Evolutionary conservation across 2,888 invertebrate species (phyloP).

Genomic region (Polymixis lichenea): DNA sequence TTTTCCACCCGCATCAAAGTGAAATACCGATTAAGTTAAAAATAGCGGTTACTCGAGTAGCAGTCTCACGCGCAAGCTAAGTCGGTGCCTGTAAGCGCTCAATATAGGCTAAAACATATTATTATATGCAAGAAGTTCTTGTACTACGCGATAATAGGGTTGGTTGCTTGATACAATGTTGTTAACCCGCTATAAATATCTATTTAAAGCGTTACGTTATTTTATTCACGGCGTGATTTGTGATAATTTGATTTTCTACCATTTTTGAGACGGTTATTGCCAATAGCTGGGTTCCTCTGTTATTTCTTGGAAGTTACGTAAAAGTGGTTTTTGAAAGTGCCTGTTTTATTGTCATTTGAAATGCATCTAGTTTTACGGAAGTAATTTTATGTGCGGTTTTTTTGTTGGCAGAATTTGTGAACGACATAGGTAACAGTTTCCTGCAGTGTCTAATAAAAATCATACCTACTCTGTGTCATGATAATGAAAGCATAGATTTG

Average conservation of each 20-base stretch:
- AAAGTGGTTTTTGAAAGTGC: slow-evolving; percentile 38
- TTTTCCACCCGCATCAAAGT: slow-evolving; percentile 34
- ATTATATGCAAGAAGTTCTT: slow-evolving; percentile 91
- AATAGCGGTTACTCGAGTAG: slow-evolving; percentile 64
- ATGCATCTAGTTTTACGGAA: slow-evolving; percentile 26
- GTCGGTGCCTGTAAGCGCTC: slow-evolving; percentile 83
- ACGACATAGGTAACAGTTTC: not conserved
- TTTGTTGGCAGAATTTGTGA: not conserved
- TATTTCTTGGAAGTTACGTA: slow-evolving; percentile 23
- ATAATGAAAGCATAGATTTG: not conserved
- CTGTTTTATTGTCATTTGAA: slow-evolving; percentile 34
- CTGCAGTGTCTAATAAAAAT: not conserved
- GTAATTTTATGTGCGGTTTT: slow-evolving; percentile 9
- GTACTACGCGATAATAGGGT: slow-evolving; percentile 89
- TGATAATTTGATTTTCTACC: slow-evolving; percentile 36
- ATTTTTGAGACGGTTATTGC: slow-evolving; percentile 36
- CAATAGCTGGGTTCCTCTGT: not conserved
- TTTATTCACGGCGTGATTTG: slow-evolving; percentile 33
- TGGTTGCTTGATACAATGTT: slow-evolving; percentile 72
- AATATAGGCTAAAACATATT: slow-evolving; percentile 91
- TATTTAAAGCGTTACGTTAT: slow-evolving; percentile 44
- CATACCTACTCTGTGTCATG: not conserved
- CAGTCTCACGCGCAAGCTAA: slow-evolving; percentile 71
- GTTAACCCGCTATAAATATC: slow-evolving; percentile 49
- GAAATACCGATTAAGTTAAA: slow-evolving; percentile 56